Conservation (phyloP, 2,888 invertebrate genomes). For the Deladenus siricidicola region DNA sequence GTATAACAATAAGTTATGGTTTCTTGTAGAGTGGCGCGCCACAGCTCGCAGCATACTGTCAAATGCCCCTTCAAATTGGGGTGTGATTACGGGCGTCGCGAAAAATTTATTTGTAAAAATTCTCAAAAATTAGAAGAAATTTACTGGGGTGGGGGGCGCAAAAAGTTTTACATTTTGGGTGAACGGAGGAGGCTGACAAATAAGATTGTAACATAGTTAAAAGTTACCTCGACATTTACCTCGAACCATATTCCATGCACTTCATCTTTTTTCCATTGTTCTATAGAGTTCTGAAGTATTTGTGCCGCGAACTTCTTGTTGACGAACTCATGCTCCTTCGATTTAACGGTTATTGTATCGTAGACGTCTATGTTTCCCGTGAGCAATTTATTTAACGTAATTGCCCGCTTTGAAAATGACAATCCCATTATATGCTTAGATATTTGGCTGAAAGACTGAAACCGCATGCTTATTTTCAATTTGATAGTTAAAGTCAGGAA, state of each 20-base stretch:
- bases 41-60: too few species aligned
- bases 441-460: too few species aligned
- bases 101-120: too few species aligned
- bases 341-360: conserved; percentile 22
- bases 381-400: conserved; percentile 7
- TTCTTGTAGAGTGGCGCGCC: too few species aligned
- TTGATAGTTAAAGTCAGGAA: too few species aligned
- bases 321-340: conserved; percentile 2
- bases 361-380: conserved; percentile 14
- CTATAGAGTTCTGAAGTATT: conserved; percentile 10
- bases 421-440: too few species aligned
- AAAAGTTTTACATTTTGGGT: background rate
- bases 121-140: background rate
- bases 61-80: too few species aligned
- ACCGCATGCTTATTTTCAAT: too few species aligned
- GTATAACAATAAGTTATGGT: too few species aligned
- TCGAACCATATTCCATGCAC: conserved; percentile 73
- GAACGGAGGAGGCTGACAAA: background rate
- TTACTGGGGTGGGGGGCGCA: background rate
- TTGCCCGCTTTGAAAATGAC: too few species aligned
- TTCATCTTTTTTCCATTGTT: conserved; percentile 11
- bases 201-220: background rate
- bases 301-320: conserved; percentile 10
- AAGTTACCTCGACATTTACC: conserved; percentile 59
- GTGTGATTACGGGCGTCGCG: too few species aligned